Evolutionary conservation across 2,113 vertebrate species (phyloP).

Genomic region (Tyrannus savana): DNA sequence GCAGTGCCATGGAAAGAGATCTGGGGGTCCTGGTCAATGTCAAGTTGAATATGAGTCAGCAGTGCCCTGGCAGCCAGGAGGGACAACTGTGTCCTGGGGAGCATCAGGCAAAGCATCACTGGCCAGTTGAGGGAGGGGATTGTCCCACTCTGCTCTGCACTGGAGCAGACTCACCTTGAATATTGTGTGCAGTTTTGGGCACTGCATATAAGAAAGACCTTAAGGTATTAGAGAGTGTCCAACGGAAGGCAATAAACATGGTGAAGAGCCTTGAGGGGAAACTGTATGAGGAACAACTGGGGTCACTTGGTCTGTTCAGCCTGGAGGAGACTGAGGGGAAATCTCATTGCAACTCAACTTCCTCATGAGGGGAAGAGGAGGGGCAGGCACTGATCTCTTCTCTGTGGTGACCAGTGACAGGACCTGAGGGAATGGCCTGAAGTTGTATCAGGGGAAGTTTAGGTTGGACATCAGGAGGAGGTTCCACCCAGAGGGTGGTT

Average conservation of each 20-base stretch:
- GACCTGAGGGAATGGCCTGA: not conserved
- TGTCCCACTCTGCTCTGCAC: not conserved
- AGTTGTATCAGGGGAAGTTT: not conserved
- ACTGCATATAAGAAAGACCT: not conserved
- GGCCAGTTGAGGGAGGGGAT: not conserved
- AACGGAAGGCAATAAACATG: not conserved
- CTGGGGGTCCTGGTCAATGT: not conserved
- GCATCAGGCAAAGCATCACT: not conserved
- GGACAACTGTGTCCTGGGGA: not conserved
- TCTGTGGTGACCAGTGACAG: not conserved
- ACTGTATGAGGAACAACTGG: not conserved
- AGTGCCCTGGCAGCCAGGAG: not conserved
- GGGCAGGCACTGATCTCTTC: not conserved
- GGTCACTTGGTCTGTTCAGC: not conserved
- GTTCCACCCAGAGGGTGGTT: not conserved
- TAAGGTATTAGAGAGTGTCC: not conserved
- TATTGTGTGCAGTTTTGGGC: not conserved
- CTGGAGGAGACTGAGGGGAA: not conserved
- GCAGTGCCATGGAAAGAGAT: not conserved
- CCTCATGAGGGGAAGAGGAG: not conserved
- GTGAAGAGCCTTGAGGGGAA: not conserved
- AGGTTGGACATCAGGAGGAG: not conserved
- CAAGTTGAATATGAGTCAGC: not conserved
- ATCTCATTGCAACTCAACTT: not conserved
- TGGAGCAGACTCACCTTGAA: not conserved